A percentile compares a stretch with the other conserved stretches of the same genome.
Evolutionary conservation across 2,113 vertebrate species (phyloP).

Genomic region (Nannospalax galili): DNA sequence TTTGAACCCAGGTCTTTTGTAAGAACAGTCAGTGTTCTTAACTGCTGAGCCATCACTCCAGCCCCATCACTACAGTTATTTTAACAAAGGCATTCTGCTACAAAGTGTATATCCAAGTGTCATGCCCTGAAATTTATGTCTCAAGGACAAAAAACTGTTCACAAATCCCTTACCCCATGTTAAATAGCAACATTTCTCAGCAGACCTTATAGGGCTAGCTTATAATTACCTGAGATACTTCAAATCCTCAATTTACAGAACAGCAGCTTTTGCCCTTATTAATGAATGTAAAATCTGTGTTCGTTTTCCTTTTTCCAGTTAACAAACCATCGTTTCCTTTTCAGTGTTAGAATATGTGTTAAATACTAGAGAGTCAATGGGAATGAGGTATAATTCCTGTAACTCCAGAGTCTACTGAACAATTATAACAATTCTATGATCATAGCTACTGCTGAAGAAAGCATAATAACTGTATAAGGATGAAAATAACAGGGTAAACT

Average conservation of each 20-base stretch:
- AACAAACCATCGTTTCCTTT: not conserved
- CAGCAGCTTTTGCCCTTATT: not conserved
- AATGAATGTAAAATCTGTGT: not conserved
- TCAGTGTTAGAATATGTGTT: not conserved
- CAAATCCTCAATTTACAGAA: not conserved
- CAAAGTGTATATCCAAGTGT: too few species aligned
- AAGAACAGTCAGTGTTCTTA: too few species aligned
- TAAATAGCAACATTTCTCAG: not conserved
- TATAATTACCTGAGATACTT: not conserved
- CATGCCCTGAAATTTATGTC: too few species aligned
- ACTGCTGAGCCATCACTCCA: too few species aligned
- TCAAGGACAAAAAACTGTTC: not conserved
- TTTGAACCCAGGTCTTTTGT: too few species aligned
- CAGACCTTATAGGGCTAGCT: not conserved
- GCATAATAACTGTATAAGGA: not conserved
- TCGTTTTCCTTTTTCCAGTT: not conserved
- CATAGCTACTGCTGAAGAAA: not conserved
- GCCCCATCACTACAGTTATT: too few species aligned
- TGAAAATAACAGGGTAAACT: not conserved
- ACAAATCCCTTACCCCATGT: not conserved
- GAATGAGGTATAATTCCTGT: not conserved
- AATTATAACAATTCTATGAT: not conserved
- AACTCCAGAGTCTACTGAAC: not conserved
- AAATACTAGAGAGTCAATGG: not conserved
- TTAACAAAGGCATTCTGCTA: too few species aligned